Evolutionary conservation across 2,888 invertebrate species (phyloP).

Genomic region (Macrosoma leucophasiata): DNA sequence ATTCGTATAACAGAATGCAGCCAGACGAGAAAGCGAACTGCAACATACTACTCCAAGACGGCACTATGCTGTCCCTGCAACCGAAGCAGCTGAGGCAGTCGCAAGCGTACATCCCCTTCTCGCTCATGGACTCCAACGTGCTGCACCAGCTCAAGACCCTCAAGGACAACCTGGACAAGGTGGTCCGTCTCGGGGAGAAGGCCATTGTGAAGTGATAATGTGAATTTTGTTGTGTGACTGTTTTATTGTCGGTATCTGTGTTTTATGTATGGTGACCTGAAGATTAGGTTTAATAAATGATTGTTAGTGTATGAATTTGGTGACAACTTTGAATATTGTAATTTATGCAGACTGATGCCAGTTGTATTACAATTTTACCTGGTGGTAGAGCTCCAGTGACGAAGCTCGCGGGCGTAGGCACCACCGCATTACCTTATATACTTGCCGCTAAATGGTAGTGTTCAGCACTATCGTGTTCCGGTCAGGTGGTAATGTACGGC

Average conservation of each 20-base stretch:
- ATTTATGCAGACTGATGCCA: not conserved
- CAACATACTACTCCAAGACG: slow-evolving; percentile 79
- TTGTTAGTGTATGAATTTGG: not conserved
- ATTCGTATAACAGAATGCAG: slow-evolving; percentile 43
- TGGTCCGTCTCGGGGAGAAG: slow-evolving; percentile 53
- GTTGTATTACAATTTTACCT: not conserved
- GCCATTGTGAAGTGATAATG: slow-evolving; percentile 37
- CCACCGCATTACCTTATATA: no score
- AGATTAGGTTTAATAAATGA: not conserved
- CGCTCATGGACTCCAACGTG: slow-evolving; percentile 57
- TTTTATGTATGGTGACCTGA: not conserved
- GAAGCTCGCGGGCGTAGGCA: no score
- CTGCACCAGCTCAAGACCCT: slow-evolving; percentile 65
- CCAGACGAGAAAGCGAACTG: slow-evolving; percentile 77
- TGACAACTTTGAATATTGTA: not conserved
- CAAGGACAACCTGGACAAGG: slow-evolving; percentile 65
- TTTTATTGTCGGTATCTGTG: not conserved
- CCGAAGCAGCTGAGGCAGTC: slow-evolving; percentile 69
- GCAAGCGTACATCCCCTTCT: slow-evolving; percentile 59
- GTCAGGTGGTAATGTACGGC: no score
- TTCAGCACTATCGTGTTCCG: no score
- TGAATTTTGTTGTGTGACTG: no score
- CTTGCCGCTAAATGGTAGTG: no score
- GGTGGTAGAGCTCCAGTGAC: no score
- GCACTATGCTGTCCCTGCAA: slow-evolving; percentile 77